These are phyloP conservation scores for Eptatretus atami DNA, from an alignment of 2,797 vertebrate species.

Conservation along the genomic window DNA sequence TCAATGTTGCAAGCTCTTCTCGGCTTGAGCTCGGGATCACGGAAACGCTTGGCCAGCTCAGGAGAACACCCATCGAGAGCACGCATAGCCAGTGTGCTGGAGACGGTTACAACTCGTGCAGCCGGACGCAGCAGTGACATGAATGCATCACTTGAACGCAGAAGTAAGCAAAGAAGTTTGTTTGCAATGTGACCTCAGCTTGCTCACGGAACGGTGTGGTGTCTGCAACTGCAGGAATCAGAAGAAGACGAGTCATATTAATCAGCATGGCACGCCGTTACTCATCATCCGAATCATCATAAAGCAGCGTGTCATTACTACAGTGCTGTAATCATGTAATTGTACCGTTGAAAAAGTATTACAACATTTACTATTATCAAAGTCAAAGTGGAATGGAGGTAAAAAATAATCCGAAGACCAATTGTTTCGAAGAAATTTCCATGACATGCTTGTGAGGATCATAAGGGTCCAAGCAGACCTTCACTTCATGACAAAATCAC, in stretches of 20 bases:
- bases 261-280: background rate
- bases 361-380: too few species aligned
- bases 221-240: constrained; percentile 7
- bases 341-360: too few species aligned
- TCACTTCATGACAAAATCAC: too few species aligned
- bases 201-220: constrained; percentile 14
- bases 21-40: constrained; percentile 10
- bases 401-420: too few species aligned
- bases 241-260: background rate
- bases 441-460: too few species aligned
- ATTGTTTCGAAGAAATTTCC: too few species aligned
- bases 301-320: too few species aligned
- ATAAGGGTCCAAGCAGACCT: too few species aligned
- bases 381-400: too few species aligned
- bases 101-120: constrained; percentile 13
- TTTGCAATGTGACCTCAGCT: constrained; percentile 15
- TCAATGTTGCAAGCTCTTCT: constrained; percentile 13
- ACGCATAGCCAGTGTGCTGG: constrained; percentile 13
- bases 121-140: constrained; percentile 12
- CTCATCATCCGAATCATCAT: background rate
- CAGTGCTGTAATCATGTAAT: too few species aligned
- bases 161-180: constrained; percentile 14
- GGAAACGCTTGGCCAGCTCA: constrained; percentile 12
- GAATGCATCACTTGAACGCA: constrained; percentile 12
- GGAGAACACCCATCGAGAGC: constrained; percentile 12